phyloP scores from a whole-genome alignment of 2,888 invertebrate genomes.

The Stenoptilia bipunctidactyla region DNA sequence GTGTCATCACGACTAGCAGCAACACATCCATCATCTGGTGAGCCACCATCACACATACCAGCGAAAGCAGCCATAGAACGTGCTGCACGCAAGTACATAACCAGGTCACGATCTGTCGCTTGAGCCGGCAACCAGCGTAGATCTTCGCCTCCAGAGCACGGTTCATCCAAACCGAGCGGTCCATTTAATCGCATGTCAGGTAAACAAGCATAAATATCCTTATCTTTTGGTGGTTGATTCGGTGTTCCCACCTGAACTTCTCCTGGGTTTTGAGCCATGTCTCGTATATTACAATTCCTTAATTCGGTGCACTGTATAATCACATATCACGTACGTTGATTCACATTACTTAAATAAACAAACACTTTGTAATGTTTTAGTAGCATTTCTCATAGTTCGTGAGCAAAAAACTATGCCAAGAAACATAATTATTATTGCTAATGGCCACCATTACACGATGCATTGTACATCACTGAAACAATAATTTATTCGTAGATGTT shows the following conservation, averaged over 20 bases:
- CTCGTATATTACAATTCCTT: slow-evolving; percentile 37
- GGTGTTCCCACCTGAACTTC: slow-evolving; percentile 67
- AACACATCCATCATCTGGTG: slow-evolving; percentile 96
- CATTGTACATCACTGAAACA: slow-evolving; percentile 56
- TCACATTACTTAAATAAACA: slow-evolving; percentile 40
- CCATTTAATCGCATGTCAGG: slow-evolving; percentile 69
- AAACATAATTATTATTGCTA: slow-evolving; percentile 68
- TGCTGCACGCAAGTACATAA: slow-evolving; percentile 97
- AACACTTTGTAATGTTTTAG: slow-evolving; percentile 24
- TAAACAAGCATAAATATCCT: slow-evolving; percentile 66
- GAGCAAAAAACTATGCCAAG: slow-evolving; percentile 63
- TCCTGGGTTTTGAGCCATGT: slow-evolving; percentile 68
- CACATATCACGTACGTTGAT: slow-evolving; percentile 40
- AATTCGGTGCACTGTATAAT: slow-evolving; percentile 35
- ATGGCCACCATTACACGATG: slow-evolving; percentile 72
- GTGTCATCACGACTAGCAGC: slow-evolving; percentile 98
- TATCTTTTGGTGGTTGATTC: slow-evolving; percentile 64
- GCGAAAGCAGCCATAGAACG: slow-evolving; percentile 99
- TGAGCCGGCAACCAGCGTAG: slow-evolving; percentile 95
- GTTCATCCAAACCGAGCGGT: slow-evolving; percentile 57
- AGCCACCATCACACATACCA: slow-evolving; percentile 98
- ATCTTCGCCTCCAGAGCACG: slow-evolving; percentile 80
- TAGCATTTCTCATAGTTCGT: background rate
- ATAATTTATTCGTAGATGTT: slow-evolving; percentile 29
- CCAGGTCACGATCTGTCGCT: slow-evolving; percentile 92